Evolutionary conservation across 2,797 vertebrate genomes (phyloP), one percentile per base, ranked within the genome.

Genomic region (Notolabrus celidotus): DNA sequence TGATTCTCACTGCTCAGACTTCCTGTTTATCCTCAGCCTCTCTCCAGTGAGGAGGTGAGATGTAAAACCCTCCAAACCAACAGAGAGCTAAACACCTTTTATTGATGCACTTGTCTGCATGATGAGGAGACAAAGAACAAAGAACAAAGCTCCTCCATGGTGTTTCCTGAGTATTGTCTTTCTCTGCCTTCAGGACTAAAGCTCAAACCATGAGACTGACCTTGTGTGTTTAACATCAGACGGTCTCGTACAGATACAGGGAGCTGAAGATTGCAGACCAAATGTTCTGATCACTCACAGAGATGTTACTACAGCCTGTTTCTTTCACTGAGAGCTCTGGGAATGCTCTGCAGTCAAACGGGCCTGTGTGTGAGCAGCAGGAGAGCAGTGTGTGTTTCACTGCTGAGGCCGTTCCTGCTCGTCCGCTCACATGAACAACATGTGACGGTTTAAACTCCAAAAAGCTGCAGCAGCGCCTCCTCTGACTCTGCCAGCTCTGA

Each of bases 361-460:
- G n/a, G 16, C 7, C 17, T 22, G 4, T 33, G 14, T 7, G 36
- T 34, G 25, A 46, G 4, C 16, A 42, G 33, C 51, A 39, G 49
- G 5, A 41, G 31, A 22, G 22, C 7, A 41, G 9, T 36, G 43
- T 9, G 57, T 17, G 47, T 39, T 31, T 49, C 7, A n/a, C 15
- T 11, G 51, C 52, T 47, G 2, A 1, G n/a, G 16, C 52, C 29
- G 36, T 12, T 25, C 25, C 3, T 22, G 11, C 55, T 52, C 47
- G 7, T 63, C 10, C 0, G 17, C 71, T 86, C 87, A 90, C 85
- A 84, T 85, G 88, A 83, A 9, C 55, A 51, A 4, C 86, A 85
- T 84, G 85, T 91, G 90, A 89, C 64, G 7, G n/a, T 4, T 64
- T 34, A 51, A 36, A 56, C 34, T 42, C 31, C 51, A 33, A 6